Conservation (phyloP, 2,797 vertebrate species). For the Myotis vivesi region DNA sequence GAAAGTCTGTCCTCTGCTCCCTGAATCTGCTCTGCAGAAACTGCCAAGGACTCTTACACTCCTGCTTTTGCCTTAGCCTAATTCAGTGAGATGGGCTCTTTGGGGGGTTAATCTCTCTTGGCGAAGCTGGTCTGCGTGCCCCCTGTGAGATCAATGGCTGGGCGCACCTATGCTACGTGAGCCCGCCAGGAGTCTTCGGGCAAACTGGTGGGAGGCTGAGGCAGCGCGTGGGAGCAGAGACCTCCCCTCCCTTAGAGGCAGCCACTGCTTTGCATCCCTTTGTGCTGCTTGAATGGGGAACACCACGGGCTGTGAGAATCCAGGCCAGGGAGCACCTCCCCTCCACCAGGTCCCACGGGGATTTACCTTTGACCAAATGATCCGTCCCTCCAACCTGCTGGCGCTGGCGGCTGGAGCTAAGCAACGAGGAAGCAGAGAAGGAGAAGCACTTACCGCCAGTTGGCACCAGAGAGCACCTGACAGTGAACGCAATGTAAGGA, state of each 20-base stretch:
- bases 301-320: background rate
- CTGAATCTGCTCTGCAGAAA: background rate
- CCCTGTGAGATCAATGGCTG: background rate
- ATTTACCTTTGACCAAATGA: background rate
- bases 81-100: constrained; percentile 22
- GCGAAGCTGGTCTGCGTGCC: background rate
- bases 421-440: background rate
- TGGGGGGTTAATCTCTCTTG: background rate
- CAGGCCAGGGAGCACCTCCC: background rate
- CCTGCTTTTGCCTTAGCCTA: background rate
- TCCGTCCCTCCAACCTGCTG: background rate
- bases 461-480: background rate
- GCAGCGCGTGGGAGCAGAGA: background rate
- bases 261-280: background rate
- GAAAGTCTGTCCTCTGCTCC: constrained; percentile 8
- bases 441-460: background rate
- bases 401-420: background rate
- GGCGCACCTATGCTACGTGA: background rate
- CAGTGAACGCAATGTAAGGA: background rate
- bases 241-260: background rate
- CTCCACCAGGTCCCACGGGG: background rate
- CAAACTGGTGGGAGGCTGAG: background rate
- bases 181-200: background rate
- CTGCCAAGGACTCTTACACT: background rate
- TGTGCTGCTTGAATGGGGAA: background rate